phyloP scores from a whole-genome alignment of 2,888 invertebrate species.

The Phengaris alcon region DNA sequence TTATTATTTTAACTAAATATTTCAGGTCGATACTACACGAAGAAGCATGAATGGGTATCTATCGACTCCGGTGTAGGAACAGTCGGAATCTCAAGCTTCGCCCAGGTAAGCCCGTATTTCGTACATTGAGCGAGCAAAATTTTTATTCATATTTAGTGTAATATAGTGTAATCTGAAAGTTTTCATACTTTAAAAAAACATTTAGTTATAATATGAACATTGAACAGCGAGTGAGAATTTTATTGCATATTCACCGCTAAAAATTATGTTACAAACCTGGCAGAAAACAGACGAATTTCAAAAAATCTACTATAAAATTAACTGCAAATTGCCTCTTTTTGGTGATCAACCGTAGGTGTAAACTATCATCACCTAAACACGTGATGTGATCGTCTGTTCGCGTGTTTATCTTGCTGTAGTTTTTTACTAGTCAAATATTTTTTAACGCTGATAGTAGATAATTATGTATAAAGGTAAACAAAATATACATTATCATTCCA shows the following conservation, averaged over 20 bases:
- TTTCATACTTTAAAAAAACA: too few species aligned
- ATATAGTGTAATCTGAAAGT: too few species aligned
- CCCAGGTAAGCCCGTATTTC: conserved; percentile 76
- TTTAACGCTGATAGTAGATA: not conserved
- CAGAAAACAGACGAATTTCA: too few species aligned
- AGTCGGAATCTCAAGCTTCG: conserved; percentile 91
- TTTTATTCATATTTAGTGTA: too few species aligned
- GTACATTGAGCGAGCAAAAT: too few species aligned
- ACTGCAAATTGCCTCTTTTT: too few species aligned
- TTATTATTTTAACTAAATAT: not conserved
- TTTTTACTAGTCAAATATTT: conserved; percentile 22
- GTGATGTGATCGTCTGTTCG: not conserved
- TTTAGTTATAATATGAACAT: too few species aligned
- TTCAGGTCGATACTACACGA: conserved; percentile 84
- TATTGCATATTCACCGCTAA: too few species aligned
- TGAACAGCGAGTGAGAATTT: too few species aligned
- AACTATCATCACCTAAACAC: not conserved
- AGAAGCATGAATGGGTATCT: conserved; percentile 94
- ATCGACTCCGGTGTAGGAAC: conserved; percentile 85
- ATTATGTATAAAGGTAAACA: not conserved
- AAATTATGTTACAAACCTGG: too few species aligned
- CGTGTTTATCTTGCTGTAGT: not conserved
- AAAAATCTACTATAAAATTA: too few species aligned
- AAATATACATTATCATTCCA: not conserved
- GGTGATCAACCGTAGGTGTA: too few species aligned